Evolutionary conservation across 1,140 invertebrate species (phyloP).

Genomic region (Stenopsyche tienmushanensis): DNA sequence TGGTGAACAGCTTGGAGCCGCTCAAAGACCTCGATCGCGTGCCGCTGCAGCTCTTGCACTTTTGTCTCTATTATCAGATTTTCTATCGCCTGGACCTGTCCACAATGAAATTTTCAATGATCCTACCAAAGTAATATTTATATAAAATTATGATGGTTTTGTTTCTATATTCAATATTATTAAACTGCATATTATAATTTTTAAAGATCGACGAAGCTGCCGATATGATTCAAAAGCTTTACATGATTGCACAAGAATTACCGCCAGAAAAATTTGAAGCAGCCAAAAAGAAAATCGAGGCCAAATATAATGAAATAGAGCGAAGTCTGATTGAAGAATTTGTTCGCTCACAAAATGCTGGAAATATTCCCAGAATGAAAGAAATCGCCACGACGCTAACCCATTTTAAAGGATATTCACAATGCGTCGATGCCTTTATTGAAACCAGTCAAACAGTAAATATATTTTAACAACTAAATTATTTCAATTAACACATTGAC

Average conservation of each 20-base stretch:
- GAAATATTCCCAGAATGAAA: constrained; percentile 88
- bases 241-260: constrained; percentile 93
- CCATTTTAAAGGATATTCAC: constrained; percentile 95
- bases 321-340: constrained; percentile 93
- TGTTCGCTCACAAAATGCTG: constrained; percentile 78
- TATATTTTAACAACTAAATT: constrained; percentile 22
- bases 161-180: constrained; percentile 23
- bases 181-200: constrained; percentile 9
- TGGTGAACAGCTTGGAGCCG: constrained; percentile 95
- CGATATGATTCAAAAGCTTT: constrained; percentile 97
- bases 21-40: constrained; percentile 89
- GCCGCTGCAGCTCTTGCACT: constrained; percentile 93
- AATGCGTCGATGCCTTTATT: constrained; percentile 96
- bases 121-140: constrained; percentile 77
- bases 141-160: constrained; percentile 32
- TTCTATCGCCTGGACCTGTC: constrained; percentile 82
- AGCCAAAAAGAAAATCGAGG: constrained; percentile 85
- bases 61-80: constrained; percentile 92
- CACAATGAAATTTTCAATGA: constrained; percentile 87
- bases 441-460: constrained; percentile 92
- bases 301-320: constrained; percentile 97
- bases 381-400: constrained; percentile 88
- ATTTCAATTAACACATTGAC: constrained; percentile 25
- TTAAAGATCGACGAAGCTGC: constrained; percentile 89
- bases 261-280: constrained; percentile 84